Evolutionary conservation across 2,797 vertebrate genomes (phyloP).

Genomic region (Hyperoplus immaculatus): DNA sequence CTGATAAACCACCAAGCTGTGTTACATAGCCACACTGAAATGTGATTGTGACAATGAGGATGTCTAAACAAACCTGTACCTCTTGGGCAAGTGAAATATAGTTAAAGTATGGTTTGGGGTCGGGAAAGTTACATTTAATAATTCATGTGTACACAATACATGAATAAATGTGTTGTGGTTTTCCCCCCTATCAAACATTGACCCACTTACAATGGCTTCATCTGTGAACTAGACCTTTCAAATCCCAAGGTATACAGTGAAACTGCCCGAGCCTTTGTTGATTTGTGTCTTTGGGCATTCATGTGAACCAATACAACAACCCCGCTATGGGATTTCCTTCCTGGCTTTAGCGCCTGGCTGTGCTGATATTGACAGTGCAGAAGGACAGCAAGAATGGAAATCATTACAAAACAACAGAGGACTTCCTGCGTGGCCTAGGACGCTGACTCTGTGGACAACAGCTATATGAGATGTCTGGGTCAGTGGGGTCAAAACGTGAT

Average conservation of each 20-base stretch:
- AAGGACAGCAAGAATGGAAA: neutral
- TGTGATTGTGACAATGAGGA: neutral
- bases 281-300: slow-evolving; percentile 31
- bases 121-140: neutral
- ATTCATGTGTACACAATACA: neutral
- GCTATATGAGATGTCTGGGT: neutral
- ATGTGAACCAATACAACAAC: slow-evolving; percentile 29
- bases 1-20: neutral
- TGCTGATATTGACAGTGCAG: slow-evolving; percentile 26
- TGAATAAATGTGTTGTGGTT: neutral
- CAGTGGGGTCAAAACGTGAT: neutral
- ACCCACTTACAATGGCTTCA: neutral
- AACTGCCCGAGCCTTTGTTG: slow-evolving; percentile 13
- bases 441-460: slow-evolving; percentile 3
- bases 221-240: slow-evolving; percentile 11
- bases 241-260: slow-evolving; percentile 6
- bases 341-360: slow-evolving; percentile 2
- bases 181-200: neutral
- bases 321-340: slow-evolving; percentile 29
- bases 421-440: neutral
- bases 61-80: neutral
- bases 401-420: slow-evolving; percentile 15
- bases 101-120: neutral
- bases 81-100: neutral
- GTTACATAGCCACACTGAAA: too few species aligned